Percentiles rank a stretch among this genome's conserved stretches.
Conservation (phyloP, 2,113 vertebrate genomes). For the Hipposideros armiger region DNA sequence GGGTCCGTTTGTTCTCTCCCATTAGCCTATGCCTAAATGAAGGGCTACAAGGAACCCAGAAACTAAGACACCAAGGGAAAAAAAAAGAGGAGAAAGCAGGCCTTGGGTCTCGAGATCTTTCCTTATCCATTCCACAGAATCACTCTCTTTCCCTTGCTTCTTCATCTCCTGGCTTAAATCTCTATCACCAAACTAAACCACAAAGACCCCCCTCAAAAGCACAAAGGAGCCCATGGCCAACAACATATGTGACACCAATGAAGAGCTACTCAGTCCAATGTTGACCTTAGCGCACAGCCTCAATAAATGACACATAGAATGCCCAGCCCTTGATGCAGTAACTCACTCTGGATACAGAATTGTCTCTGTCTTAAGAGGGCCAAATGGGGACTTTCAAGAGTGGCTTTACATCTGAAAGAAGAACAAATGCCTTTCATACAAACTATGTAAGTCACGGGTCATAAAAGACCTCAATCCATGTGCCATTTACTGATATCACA, state of each 20-base stretch:
- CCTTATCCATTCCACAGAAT: not conserved
- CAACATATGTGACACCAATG: not conserved
- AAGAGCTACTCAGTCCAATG: not conserved
- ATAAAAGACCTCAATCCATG: not conserved
- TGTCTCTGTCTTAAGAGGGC: not conserved
- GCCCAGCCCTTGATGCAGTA: not conserved
- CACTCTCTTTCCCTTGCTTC: not conserved
- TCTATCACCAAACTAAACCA: constrained; percentile 28
- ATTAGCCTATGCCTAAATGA: not conserved
- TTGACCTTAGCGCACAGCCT: not conserved
- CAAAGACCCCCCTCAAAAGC: not conserved
- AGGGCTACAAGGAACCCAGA: not conserved
- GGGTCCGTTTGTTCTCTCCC: not conserved
- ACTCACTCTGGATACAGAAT: not conserved
- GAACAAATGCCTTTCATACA: not conserved
- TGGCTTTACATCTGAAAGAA: not conserved
- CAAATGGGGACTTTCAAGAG: not conserved
- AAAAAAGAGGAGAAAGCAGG: not conserved
- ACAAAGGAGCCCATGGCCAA: constrained; percentile 14
- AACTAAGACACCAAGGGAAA: not conserved
- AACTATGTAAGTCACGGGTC: not conserved
- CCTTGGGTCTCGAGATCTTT: not conserved
- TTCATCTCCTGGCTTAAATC: not conserved
- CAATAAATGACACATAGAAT: not conserved
- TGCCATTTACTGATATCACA: not conserved